Evolutionary conservation across 2,113 vertebrate species (phyloP), one percentile per base, ranked within the genome.

Genomic region (Crotalus viridis): DNA sequence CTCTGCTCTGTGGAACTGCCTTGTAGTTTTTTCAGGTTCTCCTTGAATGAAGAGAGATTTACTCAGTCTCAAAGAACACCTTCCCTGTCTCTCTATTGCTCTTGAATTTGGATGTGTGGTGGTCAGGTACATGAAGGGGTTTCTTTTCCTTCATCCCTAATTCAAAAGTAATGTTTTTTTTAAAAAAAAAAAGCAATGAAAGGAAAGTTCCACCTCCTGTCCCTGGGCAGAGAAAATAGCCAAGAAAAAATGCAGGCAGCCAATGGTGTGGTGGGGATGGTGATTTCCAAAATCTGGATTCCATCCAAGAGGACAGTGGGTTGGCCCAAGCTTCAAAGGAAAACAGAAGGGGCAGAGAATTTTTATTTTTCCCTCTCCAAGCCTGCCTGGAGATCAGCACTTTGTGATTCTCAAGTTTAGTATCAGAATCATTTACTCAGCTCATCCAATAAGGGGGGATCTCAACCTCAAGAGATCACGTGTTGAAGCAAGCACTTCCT

Each of bases 1-100:
- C 96, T 97, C 96, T 97, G 95, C 39, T 97, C 97, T 96, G 97
- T 97, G 97, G 96, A 97, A 97, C 96, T 96, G 95, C 96, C 96
- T 96, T 97, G 97, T 96, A 97, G 96, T 95, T 97, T 97, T 97
- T 97, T 96, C 97, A 96, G 97, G 96, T 97, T 97, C 96, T 96
- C 12, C n/a, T 81, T 39, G 21, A 17, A 26, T 1, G 52, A 12
- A 48, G 39, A 33, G 54, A 33, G 12, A 3, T 8, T 56, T 5
- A 19, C 19, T 12, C 39, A 10, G 43, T 33, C 7, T 56, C 39
- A 56, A 43, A 28, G 43, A 56, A 55, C 6, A 2, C 10, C 87
- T 52, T 95, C 95, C 87, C 95, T 28, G 43, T 10, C 54, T 10
- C 24, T 52, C 15, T 33, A 5, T 81, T 17, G 64, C 89, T 48